Base-by-base conservation (phyloP, 2,888 invertebrate genomes). In the Cyclophora albipunctata region DNA sequence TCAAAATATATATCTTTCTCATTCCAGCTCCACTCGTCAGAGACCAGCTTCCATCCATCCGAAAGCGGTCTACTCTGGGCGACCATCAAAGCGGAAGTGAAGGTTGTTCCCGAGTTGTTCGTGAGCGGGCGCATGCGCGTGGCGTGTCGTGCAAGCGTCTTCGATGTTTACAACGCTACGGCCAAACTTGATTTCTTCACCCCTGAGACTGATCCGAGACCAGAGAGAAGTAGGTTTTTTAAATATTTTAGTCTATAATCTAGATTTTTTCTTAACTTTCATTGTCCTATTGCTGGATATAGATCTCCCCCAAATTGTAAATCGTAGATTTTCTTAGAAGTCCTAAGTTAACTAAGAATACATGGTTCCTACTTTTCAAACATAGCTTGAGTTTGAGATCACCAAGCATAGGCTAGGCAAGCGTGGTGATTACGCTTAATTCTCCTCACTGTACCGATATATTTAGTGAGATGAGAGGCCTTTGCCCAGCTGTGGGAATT, bases 141-240 rank as follows among this genome's bases (percentile, higher is more conserved):
- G 44, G 91, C 92, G 49, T 95, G 95, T 73, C 91, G 91, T 45
- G 93, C 94, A 7, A 90, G 92, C 63, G 90, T 95, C 60, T 91
- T 91, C 50, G 90, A 91, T 42, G 88, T 94, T 53, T 95, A 94
- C 85, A 90, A 91, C 62, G 90, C 91, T 74, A 91, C 91, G 51
- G 92, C 92, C 49, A 93, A 92, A 67, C 81, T 93, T 59, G 92
- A 93, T 72, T 91, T 94, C 69, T 92, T 92, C 54, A 91, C 92
- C 52, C 92, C 92, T 52, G 92, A 92, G 46, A 91, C 93, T 50
- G 94, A 95, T 81, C 95, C 95, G 3, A 90, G 94, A 64, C 95
- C 95, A 33, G 94, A 94, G 75, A 91, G 94, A 90, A 94, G 95
- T 94, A 75, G 87, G 89, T 72, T 34, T 37, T 37, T 37, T 4